These are phyloP conservation scores for Cacajao melanocephalus DNA, from an alignment of 2,797 vertebrate genomes.

Conservation along the genomic window DNA sequence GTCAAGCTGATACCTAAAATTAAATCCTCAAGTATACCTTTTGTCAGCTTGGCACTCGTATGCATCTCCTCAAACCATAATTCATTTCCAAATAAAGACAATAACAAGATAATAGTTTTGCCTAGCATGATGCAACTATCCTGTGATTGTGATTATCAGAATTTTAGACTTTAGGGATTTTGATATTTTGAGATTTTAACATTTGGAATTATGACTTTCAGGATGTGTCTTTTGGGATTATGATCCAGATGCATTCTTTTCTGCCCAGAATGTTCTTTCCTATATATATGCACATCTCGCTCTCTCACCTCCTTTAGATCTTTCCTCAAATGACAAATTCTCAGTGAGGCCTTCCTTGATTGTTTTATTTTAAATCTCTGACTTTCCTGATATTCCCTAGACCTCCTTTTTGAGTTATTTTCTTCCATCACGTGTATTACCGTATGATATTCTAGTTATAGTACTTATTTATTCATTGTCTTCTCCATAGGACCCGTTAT, in stretches of 20 bases:
- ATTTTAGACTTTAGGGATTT: not conserved
- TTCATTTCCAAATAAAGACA: not conserved
- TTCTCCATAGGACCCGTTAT: not conserved
- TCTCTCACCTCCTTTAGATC: not conserved
- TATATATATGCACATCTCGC: not conserved
- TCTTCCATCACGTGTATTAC: not conserved
- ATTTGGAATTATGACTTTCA: not conserved
- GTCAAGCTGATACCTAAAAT: not conserved
- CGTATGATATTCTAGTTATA: not conserved
- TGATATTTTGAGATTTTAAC: not conserved
- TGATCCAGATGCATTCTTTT: not conserved
- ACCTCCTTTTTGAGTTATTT: not conserved
- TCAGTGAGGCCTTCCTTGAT: not conserved
- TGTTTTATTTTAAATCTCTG: not conserved
- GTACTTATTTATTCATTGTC: not conserved
- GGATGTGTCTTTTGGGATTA: not conserved
- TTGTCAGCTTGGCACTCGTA: not conserved
- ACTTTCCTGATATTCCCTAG: not conserved
- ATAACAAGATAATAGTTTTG: not conserved
- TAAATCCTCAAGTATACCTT: not conserved
- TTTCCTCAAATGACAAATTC: not conserved
- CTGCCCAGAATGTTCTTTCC: not conserved
- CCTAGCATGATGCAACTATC: not conserved
- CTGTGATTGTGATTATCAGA: not conserved
- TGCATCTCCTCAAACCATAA: not conserved